Conservation (phyloP, 1,140 invertebrate species). For the Drosophila grimshawi region DNA sequence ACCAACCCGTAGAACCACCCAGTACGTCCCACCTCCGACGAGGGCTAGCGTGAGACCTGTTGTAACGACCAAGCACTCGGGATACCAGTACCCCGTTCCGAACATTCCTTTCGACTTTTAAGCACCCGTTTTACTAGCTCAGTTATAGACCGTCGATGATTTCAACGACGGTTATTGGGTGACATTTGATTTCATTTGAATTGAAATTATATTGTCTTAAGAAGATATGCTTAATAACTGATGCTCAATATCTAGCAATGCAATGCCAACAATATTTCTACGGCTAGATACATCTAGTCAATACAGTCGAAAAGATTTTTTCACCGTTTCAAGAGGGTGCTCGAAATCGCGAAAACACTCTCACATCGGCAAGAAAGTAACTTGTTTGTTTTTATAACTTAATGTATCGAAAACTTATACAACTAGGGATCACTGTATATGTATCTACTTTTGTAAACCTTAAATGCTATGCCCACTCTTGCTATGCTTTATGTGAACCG, state of each 20-base stretch:
- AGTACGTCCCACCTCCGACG: slow-evolving; percentile 55
- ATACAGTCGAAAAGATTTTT: slow-evolving; percentile 76
- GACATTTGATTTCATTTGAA: slow-evolving; percentile 54
- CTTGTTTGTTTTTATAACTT: slow-evolving; percentile 78
- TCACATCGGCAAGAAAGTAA: slow-evolving; percentile 60
- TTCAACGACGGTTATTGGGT: slow-evolving; percentile 25
- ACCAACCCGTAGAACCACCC: slow-evolving; percentile 51
- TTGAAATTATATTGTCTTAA: slow-evolving; percentile 53
- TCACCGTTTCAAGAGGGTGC: slow-evolving; percentile 67
- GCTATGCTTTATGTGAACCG: slow-evolving; percentile 50
- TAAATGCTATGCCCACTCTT: slow-evolving; percentile 55
- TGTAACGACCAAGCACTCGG: slow-evolving; percentile 66
- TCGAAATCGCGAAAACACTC: slow-evolving; percentile 44
- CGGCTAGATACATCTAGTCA: slow-evolving; percentile 84
- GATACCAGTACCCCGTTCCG: slow-evolving; percentile 85
- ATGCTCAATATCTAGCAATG: slow-evolving; percentile 71
- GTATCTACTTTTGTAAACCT: slow-evolving; percentile 61
- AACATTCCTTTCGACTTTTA: slow-evolving; percentile 84
- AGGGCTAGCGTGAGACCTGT: slow-evolving; percentile 58
- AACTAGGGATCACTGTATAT: slow-evolving; percentile 62
- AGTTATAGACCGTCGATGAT: slow-evolving; percentile 34
- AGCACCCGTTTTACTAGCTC: slow-evolving; percentile 40
- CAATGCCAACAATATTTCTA: slow-evolving; percentile 77
- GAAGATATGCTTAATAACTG: slow-evolving; percentile 53
- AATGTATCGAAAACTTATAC: slow-evolving; percentile 72